These are phyloP conservation scores for Cyaniris semiargus DNA, from an alignment of 2,888 invertebrate species.

Conservation along the genomic window DNA sequence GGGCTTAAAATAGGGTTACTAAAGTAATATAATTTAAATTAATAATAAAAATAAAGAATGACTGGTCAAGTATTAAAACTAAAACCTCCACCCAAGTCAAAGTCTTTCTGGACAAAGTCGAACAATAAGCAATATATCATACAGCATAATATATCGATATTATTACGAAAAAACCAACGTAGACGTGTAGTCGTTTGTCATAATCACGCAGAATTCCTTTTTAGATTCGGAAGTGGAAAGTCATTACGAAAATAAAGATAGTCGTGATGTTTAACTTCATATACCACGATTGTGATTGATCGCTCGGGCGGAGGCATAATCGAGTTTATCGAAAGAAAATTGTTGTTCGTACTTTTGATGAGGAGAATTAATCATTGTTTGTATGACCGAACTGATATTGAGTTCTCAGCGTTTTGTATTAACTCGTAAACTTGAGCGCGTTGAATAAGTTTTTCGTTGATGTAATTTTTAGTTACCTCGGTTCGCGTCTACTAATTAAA, in stretches of 20 bases:
- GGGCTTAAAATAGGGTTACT: too few species aligned
- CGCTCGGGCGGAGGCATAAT: neutral
- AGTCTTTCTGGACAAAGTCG: neutral
- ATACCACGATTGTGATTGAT: constrained; percentile 21
- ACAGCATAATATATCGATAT: constrained; percentile 47
- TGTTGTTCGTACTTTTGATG: constrained; percentile 11
- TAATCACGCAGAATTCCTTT: constrained; percentile 55
- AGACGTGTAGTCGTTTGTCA: constrained; percentile 63
- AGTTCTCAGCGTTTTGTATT: neutral
- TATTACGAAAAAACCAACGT: constrained; percentile 63
- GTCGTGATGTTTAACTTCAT: constrained; percentile 11
- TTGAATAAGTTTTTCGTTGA: neutral
- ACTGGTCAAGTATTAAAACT: too few species aligned
- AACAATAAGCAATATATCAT: neutral
- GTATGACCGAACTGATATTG: constrained; percentile 3
- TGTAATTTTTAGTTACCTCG: too few species aligned
- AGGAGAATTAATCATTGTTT: constrained; percentile 27
- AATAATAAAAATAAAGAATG: neutral
- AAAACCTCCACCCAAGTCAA: too few species aligned
- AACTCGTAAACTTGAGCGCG: neutral
- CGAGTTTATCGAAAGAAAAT: constrained; percentile 25
- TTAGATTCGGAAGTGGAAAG: constrained; percentile 53
- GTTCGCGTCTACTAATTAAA: neutral
- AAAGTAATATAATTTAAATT: too few species aligned
- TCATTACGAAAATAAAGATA: constrained; percentile 42